phyloP scores from a whole-genome alignment of 2,113 vertebrate species.

The Ameiurus melas region DNA sequence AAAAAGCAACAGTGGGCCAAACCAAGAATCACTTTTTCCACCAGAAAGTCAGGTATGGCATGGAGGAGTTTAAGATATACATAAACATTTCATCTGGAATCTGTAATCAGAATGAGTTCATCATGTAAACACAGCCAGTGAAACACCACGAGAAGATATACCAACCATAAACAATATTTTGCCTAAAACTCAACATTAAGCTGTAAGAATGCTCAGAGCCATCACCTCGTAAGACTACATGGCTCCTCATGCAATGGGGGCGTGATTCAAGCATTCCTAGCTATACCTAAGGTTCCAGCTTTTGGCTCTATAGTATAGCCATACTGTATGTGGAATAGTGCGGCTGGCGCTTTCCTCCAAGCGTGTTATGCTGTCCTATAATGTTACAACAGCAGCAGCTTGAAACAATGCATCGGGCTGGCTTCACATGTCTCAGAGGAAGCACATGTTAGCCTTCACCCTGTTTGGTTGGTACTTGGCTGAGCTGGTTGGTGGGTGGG shows the following conservation, averaged over 20 bases:
- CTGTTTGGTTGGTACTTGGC: not conserved
- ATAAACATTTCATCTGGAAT: no score
- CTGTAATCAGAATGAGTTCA: not conserved
- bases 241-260: not conserved
- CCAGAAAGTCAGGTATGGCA: not conserved
- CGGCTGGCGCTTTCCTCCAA: not conserved
- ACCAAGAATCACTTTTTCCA: not conserved
- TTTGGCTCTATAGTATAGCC: not conserved
- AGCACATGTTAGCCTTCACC: not conserved
- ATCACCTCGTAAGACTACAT: not conserved
- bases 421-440: not conserved
- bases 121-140: not conserved
- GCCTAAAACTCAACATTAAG: not conserved
- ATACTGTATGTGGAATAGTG: not conserved
- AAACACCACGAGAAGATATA: not conserved
- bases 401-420: not conserved
- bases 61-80: not conserved
- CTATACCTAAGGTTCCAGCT: not conserved
- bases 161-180: not conserved
- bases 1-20: not conserved
- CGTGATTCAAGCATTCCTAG: no score
- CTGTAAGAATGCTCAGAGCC: not conserved
- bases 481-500: not conserved
- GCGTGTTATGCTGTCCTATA: not conserved
- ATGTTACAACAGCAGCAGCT: no score